phyloP scores from a whole-genome alignment of 2,797 vertebrate species.

The Spinus pinus region DNA sequence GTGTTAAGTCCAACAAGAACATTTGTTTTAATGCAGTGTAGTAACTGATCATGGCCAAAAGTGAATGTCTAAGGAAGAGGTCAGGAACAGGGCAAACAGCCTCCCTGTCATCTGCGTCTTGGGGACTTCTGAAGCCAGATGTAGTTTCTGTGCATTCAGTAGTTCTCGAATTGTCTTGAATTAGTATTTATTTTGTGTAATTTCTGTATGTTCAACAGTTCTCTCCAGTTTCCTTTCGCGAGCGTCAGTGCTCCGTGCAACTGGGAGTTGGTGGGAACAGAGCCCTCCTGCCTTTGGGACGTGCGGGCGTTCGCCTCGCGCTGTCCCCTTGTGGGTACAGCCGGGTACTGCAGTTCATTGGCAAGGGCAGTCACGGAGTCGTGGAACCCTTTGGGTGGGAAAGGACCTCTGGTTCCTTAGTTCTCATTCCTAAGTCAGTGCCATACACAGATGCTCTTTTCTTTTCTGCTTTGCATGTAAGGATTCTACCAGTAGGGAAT shows the following conservation, averaged over 20 bases:
- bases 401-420: fast-evolving
- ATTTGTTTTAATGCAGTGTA: not conserved
- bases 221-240: not conserved
- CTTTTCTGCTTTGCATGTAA: not conserved
- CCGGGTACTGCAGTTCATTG: not conserved
- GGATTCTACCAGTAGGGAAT: not conserved
- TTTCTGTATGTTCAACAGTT: not conserved
- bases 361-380: fast-evolving
- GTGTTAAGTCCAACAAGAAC: not conserved
- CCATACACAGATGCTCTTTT: fast-evolving
- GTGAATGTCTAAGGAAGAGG: not conserved
- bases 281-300: not conserved
- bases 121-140: not conserved
- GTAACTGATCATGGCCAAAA: not conserved
- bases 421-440: not conserved
- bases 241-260: fast-evolving
- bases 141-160: not conserved
- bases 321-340: not conserved
- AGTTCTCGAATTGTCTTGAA: not conserved
- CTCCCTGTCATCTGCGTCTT: not conserved
- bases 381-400: fast-evolving
- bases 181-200: not conserved
- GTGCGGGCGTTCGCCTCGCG: not conserved
- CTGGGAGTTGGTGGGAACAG: fast-evolving
- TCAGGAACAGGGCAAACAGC: not conserved